phyloP scores from a whole-genome alignment of 2,797 vertebrate genomes.

The Chaetodon trifasciatus region DNA sequence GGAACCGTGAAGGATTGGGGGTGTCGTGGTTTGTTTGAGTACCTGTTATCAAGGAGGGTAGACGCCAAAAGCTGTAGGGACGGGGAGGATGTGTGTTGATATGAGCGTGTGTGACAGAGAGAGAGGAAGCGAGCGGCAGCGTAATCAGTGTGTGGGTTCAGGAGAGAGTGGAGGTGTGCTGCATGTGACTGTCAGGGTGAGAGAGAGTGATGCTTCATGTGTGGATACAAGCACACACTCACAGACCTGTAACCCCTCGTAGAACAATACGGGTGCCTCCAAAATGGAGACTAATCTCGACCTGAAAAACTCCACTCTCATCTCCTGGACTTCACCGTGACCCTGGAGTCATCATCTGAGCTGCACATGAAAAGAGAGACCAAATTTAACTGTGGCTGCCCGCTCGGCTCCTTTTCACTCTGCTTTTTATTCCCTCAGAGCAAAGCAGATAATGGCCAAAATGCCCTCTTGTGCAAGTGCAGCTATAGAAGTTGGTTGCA shows the following conservation, averaged over 20 bases:
- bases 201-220: constrained; percentile 40
- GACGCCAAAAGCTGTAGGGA: constrained; percentile 26
- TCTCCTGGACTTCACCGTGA: constrained; percentile 44
- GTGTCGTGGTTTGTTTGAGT: constrained; percentile 66
- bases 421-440: constrained; percentile 55
- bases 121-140: constrained; percentile 25
- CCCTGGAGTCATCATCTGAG: constrained; percentile 55
- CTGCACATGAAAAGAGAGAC: constrained; percentile 42
- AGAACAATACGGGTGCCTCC: constrained; percentile 40
- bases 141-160: constrained; percentile 68
- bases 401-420: constrained; percentile 43
- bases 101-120: constrained; percentile 23
- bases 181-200: constrained; percentile 63
- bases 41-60: constrained; percentile 37
- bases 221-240: constrained; percentile 40
- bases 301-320: constrained; percentile 9
- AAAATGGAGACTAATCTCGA: constrained; percentile 61
- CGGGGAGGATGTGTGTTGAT: constrained; percentile 31
- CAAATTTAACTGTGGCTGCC: constrained; percentile 46
- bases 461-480: constrained; percentile 68
- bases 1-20: constrained; percentile 53
- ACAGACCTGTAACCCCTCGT: constrained; percentile 44
- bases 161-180: constrained; percentile 75
- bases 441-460: constrained; percentile 69
- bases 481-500: constrained; percentile 79